Base-by-base conservation (phyloP, 2,113 vertebrate species). In the Ariopsis seemanni region DNA sequence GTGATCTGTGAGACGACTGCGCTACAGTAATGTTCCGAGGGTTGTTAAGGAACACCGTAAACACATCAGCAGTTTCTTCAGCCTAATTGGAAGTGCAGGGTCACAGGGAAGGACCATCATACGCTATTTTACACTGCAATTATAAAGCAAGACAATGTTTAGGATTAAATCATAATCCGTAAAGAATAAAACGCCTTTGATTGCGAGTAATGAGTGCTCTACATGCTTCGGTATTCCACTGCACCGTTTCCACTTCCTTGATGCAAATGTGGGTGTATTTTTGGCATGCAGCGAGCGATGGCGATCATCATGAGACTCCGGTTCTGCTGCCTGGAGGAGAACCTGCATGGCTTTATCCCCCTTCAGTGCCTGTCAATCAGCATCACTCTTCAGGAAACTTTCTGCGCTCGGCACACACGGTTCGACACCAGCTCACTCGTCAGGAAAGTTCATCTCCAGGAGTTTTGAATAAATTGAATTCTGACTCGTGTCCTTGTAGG, bases 311-410 rank as follows among this genome's bases (percentile, higher is more conserved):
- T 20, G 85, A 42, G 74, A 86, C 60, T 67, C 34, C 25, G n/a
- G 11, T 69, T 34, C 53, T 69, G 30, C 34, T 74, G 78, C 86
- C 65, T 82, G 80, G 25, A 87, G 86, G 42, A 87, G 55, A 87
- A 58, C 63, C 69, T 63, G 69, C 48, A 14, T 17, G 20, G n/a
- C 12, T 25, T 86, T 55, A 30, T 85, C 78, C 69, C n/a, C n/a
- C 27, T 55, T 81, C 82, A 9, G 67, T 34, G 84, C 84, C 69
- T 81, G 67, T 84, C 87, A 88, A 84, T 90, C 84, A 84, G 48
- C 80, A 48, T 85, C 85, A 52, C 65, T 80, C 69, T 5, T 15
- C 42, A 4, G 62, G 81, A 84, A 53, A 57, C 50, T 57, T 72
- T 55, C 14, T 2, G 25, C 12, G 25, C 50, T 17, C 52, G 3